Conservation (phyloP, 2,888 invertebrate species). For the Auanema sp. region DNA sequence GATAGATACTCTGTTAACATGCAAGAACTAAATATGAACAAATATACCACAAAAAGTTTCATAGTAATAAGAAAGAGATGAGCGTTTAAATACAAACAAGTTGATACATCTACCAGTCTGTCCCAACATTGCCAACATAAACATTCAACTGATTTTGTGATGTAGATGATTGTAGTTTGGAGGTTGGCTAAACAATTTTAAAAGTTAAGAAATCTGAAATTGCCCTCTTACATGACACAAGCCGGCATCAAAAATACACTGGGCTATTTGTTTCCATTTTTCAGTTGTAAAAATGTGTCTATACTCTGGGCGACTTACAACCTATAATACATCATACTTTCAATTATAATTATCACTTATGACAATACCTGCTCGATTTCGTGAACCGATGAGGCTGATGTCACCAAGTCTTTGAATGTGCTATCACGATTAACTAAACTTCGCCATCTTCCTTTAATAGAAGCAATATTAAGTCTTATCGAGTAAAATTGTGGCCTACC, state of each 20-base stretch:
- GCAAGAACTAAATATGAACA: too few relatives aligned
- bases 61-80: too few relatives aligned
- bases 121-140: conserved; percentile 50
- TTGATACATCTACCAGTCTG: conserved; percentile 31
- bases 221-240: conserved; percentile 9
- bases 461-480: too few relatives aligned
- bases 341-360: conserved; percentile 7
- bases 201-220: background rate
- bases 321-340: conserved; percentile 4
- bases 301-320: conserved; percentile 45
- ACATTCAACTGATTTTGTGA: conserved; percentile 44
- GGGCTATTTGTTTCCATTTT: conserved; percentile 58
- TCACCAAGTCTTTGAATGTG: conserved; percentile 24
- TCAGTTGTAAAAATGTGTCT: conserved; percentile 50
- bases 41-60: too few relatives aligned
- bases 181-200: background rate
- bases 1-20: too few relatives aligned
- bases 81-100: too few relatives aligned
- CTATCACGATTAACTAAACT: conserved; percentile 32
- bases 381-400: conserved; percentile 27
- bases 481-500: conserved; percentile 29
- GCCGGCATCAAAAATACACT: conserved; percentile 45
- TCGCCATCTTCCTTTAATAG: conserved; percentile 45
- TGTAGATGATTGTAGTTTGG: conserved; percentile 24
- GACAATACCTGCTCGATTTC: conserved; percentile 35